A percentile compares a stretch with the other conserved stretches of the same genome.
Evolutionary conservation across 1,140 invertebrate genomes (phyloP).

Genomic region (Anoplophora glabripennis): DNA sequence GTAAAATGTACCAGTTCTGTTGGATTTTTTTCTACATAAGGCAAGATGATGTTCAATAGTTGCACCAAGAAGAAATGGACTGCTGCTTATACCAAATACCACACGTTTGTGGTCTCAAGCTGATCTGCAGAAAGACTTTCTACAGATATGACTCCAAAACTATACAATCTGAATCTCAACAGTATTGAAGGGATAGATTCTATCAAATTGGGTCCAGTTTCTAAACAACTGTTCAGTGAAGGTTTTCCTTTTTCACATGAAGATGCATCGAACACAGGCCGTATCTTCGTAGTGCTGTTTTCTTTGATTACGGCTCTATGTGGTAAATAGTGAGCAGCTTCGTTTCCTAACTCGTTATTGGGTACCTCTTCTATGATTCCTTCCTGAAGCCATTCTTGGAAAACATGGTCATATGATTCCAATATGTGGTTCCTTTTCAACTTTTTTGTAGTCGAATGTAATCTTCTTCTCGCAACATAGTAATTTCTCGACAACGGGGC

Average conservation of each 20-base stretch:
- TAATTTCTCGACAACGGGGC: not conserved
- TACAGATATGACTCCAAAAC: slow-evolving; percentile 44
- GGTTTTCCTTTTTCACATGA: slow-evolving; percentile 28
- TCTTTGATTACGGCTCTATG: slow-evolving; percentile 27
- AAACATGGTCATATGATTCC: slow-evolving; percentile 8
- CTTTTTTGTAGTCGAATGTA: not conserved
- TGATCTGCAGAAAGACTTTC: slow-evolving; percentile 50
- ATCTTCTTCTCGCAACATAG: not conserved
- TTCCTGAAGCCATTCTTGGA: slow-evolving; percentile 34
- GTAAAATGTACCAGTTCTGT: not conserved
- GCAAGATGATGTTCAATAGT: slow-evolving; percentile 26
- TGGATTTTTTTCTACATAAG: too few species aligned
- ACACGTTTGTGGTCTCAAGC: slow-evolving; percentile 35
- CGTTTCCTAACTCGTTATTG: slow-evolving; percentile 15
- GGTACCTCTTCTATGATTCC: slow-evolving; percentile 35
- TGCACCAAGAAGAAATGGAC: slow-evolving; percentile 42
- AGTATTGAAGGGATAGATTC: slow-evolving; percentile 43
- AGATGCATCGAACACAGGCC: slow-evolving; percentile 34
- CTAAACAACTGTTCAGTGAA: slow-evolving; percentile 48
- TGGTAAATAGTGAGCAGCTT: slow-evolving; percentile 27
- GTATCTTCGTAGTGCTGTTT: slow-evolving; percentile 20
- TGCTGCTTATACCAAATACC: slow-evolving; percentile 36
- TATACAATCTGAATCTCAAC: slow-evolving; percentile 43
- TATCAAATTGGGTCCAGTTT: slow-evolving; percentile 43
- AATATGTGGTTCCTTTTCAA: not conserved